Evolutionary conservation across 2,113 vertebrate species (phyloP).

Genomic region (Colinus virginianus): DNA sequence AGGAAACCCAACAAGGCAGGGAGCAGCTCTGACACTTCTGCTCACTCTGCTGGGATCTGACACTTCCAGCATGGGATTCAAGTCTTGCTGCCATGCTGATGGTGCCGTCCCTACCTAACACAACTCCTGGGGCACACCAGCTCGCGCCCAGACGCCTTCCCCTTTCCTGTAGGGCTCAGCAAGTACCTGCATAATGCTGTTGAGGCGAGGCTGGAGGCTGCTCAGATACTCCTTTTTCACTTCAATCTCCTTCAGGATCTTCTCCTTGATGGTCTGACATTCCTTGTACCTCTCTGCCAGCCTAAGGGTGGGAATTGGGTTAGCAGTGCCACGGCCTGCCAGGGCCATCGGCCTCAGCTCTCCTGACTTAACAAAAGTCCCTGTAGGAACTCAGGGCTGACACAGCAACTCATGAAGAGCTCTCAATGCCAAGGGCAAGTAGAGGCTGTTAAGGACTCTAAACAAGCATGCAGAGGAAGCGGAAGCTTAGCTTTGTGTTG

Average conservation of each 20-base stretch:
- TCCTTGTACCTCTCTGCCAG: conserved; percentile 96
- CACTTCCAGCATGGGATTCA: not conserved
- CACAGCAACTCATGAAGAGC: accelerated
- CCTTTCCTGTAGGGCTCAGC: not conserved
- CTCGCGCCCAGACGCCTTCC: accelerated
- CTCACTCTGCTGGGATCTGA: too few species aligned
- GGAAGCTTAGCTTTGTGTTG: accelerated
- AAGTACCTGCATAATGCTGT: conserved; percentile 96
- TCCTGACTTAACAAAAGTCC: not conserved
- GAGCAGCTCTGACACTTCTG: not conserved
- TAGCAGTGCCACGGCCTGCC: not conserved
- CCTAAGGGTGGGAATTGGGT: conserved; percentile 65
- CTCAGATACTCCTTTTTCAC: conserved; percentile 96
- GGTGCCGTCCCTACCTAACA: too few species aligned
- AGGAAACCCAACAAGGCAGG: not conserved
- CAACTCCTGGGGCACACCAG: accelerated
- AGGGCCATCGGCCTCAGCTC: not conserved
- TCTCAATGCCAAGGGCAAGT: accelerated
- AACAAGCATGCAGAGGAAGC: not conserved
- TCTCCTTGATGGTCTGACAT: conserved; percentile 90
- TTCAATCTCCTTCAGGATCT: conserved; percentile 96
- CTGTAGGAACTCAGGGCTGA: not conserved
- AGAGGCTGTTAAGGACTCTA: not conserved
- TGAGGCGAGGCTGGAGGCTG: conserved; percentile 96
- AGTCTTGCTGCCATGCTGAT: not conserved